Evolutionary conservation across 2,888 invertebrate species (phyloP).

Genomic region (Antitype chi): DNA sequence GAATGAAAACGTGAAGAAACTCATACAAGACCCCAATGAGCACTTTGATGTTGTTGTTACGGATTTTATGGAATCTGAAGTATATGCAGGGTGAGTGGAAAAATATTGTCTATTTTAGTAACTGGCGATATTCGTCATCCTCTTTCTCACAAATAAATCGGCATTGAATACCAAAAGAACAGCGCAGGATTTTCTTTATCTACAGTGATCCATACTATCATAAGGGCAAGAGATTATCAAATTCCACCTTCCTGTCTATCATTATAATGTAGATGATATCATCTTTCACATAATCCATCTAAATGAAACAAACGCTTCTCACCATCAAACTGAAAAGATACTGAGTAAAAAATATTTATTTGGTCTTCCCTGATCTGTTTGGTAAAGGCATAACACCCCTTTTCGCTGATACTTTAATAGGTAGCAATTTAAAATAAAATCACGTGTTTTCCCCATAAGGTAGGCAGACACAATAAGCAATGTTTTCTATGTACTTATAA

Average conservation of each 20-base stretch:
- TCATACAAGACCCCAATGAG: conserved; percentile 70
- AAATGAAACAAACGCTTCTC: neutral
- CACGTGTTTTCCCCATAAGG: no score
- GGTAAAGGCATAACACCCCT: neutral
- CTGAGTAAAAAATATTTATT: neutral
- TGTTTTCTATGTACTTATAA: neutral
- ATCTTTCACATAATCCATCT: neutral
- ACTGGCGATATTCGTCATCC: neutral
- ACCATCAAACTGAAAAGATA: neutral
- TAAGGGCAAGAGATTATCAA: neutral
- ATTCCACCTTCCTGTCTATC: no score
- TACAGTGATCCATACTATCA: neutral
- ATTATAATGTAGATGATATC: neutral
- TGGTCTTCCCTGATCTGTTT: neutral
- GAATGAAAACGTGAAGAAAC: conserved; percentile 64
- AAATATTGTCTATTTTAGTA: neutral
- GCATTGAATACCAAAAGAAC: neutral
- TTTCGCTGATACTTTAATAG: neutral
- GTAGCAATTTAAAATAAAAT: no score
- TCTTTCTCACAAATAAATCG: neutral
- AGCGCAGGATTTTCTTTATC: neutral
- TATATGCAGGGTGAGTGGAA: conserved; percentile 73
- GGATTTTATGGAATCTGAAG: conserved; percentile 74
- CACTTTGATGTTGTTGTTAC: conserved; percentile 73
- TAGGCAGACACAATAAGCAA: no score